Evolutionary conservation across 1,140 invertebrate genomes (phyloP), one percentile per base, ranked within the genome.

Genomic region (Arctopsyche grandis): DNA sequence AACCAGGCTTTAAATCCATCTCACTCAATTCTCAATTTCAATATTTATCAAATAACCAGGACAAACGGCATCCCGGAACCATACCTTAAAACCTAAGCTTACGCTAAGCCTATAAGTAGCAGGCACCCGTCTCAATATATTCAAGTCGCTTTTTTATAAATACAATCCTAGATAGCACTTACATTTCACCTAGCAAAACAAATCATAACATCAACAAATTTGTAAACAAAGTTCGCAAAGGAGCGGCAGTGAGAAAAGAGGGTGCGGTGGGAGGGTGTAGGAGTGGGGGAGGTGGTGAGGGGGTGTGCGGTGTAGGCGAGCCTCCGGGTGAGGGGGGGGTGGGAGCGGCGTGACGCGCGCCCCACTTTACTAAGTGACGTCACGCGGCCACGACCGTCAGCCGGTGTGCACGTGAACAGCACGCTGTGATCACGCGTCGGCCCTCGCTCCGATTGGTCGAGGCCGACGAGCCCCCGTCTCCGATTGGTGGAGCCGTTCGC

Each of bases 381-480:
- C 84, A 87, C 85, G 85, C 56, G 74, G 24, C 38, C 74, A 14
- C 74, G 74, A 63, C 74, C 74, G 71, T 74, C 71, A 74, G 86
- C 86, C 88, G 83, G 77, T 81, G 85, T 85, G 85, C 90, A 91
- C 90, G 90, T 90, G 90, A 90, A 89, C 85, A 87, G 60, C 90
- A 90, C 88, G 90, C 88, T 85, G 83, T 82, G 83, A 69, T 79
- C 80, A 84, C 86, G 86, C 90, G 90, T 87, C 89, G 88, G 85
- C 80, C 82, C 86, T 89, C 81, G 22, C 83, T 77, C 58, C 80
- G 79, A 90, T 91, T 90, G 89, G 90, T 79, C 83, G 56, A 48
- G 79, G 69, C 76, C 46, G 85, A 84, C 86, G 86, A 83, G 85
- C 85, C 85, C 84, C 81, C 85, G 83, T 80, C 84, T 81, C 76